Base-by-base conservation (phyloP, 1,140 invertebrate species). In the Phortica variegata region DNA sequence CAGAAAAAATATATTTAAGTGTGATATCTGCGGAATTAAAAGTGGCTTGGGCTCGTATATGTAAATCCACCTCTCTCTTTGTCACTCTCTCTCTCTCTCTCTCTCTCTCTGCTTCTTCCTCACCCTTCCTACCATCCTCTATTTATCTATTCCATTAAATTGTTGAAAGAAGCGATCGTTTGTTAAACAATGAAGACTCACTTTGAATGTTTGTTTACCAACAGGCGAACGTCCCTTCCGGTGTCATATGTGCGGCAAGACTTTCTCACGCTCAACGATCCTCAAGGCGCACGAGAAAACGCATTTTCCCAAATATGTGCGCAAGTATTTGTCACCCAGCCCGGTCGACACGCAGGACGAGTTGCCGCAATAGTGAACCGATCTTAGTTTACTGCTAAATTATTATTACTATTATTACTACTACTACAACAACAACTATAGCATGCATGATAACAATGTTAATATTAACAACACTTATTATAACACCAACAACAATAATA, bases 251-350 rank as follows among this genome's bases (percentile, higher is more conserved):
- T 94, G 92, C 76, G 90, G 89, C 40, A 94, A 93, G 76, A 91
- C 88, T 32, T 95, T 93, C 77, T 91, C 89, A 39, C 81, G 90
- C 52, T 91, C 88, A 43, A 92, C 90, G 41, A 93, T 93, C 77
- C 79, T 93, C 50, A 93, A 93, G 75, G 89, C 90, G 57, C 91
- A 93, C 78, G 90, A 93, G 77, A 93, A 93, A 79, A 92, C 90
- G 56, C 90, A 93, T 78, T 91, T 89, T 80, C 90, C 89, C 47
- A 92, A 92, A 78, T 91, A 90, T 77, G 87, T 89, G 60, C 81
- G 88, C 49, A 91, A 91, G 79, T 91, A 88, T 78, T 81, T 91
- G 60, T 90, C 89, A 56, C 88, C 89, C 52, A 89, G 87, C 69
- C 88, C 88, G 46, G 84, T 90, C 58, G 88, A 91, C 62, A 87